These are phyloP conservation scores for Metellina segmentata DNA, from an alignment of 2,888 invertebrate species.

Conservation along the genomic window DNA sequence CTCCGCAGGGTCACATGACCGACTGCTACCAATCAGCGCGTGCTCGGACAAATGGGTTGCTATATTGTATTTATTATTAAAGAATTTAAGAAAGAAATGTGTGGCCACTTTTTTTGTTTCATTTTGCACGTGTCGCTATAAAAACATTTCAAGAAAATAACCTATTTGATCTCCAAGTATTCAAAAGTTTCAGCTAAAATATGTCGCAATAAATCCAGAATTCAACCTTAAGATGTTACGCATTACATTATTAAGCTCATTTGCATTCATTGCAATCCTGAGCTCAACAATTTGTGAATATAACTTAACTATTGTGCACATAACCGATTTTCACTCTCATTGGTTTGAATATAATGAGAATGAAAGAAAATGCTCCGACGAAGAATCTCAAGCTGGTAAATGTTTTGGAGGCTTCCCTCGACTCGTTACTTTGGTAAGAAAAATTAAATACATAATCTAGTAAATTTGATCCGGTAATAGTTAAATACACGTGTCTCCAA, in stretches of 20 bases:
- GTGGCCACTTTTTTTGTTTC: too few relatives aligned
- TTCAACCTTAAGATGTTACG: not conserved
- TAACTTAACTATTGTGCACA: conserved; percentile 55
- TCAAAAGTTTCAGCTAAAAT: not conserved
- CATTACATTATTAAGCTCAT: not conserved
- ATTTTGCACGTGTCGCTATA: too few relatives aligned
- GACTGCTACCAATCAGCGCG: too few relatives aligned
- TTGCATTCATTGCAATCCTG: not conserved
- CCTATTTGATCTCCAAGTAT: too few relatives aligned
- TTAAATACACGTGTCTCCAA: too few relatives aligned
- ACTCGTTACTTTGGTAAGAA: conserved; percentile 37
- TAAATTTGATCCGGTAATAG: too few relatives aligned
- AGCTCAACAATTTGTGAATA: not conserved
- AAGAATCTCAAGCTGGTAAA: conserved; percentile 45
- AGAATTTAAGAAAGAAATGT: too few relatives aligned
- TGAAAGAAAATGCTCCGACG: conserved; percentile 14
- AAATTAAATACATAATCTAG: not conserved
- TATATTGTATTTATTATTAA: too few relatives aligned
- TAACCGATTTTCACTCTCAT: conserved; percentile 59
- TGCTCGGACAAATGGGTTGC: too few relatives aligned
- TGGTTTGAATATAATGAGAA: conserved; percentile 68
- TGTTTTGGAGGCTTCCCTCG: conserved; percentile 68
- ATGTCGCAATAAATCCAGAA: not conserved
- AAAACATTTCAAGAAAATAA: too few relatives aligned
- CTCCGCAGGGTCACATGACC: too few relatives aligned